Conservation (phyloP, 92 coral and sea anemone species). For the Parazoanthus atlanticus region DNA sequence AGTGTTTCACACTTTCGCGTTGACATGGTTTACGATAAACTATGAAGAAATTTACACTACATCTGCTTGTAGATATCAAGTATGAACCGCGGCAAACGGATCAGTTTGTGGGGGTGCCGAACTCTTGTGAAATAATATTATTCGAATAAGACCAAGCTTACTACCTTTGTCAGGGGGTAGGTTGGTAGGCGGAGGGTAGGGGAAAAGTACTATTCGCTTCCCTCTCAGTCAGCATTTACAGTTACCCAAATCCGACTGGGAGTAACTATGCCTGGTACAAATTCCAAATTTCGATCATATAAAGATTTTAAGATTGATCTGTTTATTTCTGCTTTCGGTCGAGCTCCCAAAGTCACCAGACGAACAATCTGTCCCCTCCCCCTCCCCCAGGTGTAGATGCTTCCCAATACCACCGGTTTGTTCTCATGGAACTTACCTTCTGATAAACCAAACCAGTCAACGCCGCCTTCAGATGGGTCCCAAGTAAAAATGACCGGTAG, state of each 20-base stretch:
- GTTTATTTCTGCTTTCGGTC: neutral
- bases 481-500: constrained; percentile 26
- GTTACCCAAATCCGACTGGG: too few relatives aligned
- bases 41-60: neutral
- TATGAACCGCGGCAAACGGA: too few relatives aligned
- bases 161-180: too few relatives aligned
- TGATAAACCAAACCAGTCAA: constrained; percentile 53
- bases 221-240: too few relatives aligned
- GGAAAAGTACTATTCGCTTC: too few relatives aligned
- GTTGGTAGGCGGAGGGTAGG: too few relatives aligned
- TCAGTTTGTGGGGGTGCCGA: too few relatives aligned
- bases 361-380: neutral
- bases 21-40: neutral
- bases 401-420: neutral
- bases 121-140: neutral
- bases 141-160: neutral
- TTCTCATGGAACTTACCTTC: constrained; percentile 39
- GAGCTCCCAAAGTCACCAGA: neutral
- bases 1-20: neutral
- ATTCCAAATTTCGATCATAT: too few relatives aligned
- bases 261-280: too few relatives aligned
- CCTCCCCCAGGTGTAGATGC: neutral
- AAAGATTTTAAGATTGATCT: too few relatives aligned
- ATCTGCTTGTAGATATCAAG: neutral
- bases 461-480: constrained; percentile 45